Evolutionary conservation across 2,797 vertebrate genomes (phyloP).

Genomic region (Lagorchestes hirsutus): DNA sequence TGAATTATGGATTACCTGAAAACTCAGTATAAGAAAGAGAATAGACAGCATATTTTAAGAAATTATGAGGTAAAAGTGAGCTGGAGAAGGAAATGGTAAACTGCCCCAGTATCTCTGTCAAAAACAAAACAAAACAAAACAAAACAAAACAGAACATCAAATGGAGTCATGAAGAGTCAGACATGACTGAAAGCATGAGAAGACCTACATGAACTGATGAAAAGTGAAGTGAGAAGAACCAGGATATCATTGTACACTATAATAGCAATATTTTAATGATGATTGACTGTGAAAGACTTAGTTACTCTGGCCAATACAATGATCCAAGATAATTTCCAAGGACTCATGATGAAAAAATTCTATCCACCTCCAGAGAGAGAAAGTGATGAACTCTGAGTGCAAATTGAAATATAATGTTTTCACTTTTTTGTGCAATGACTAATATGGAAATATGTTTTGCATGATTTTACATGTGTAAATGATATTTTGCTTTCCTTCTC

Average conservation of each 20-base stretch:
- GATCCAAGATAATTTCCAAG: neutral
- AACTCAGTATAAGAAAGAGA: too few relatives aligned
- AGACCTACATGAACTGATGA: neutral
- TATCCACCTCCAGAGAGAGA: neutral
- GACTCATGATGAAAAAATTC: neutral
- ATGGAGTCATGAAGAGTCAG: neutral
- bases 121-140: neutral
- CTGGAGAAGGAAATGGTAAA: neutral
- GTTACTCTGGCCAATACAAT: neutral
- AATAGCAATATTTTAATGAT: neutral
- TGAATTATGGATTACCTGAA: too few relatives aligned
- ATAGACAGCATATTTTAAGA: too few relatives aligned
- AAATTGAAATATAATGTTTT: neutral
- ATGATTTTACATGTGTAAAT: neutral
- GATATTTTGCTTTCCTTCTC: neutral
- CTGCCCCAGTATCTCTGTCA: neutral
- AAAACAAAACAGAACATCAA: neutral
- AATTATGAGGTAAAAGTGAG: neutral
- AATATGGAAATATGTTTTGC: neutral
- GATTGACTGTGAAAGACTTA: neutral
- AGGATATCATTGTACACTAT: neutral
- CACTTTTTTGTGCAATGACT: neutral
- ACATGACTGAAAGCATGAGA: neutral
- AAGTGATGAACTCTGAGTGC: neutral
- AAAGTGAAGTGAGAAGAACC: neutral